Evolutionary conservation across 2,797 vertebrate genomes (phyloP).

Genomic region (Channallabes apus): DNA sequence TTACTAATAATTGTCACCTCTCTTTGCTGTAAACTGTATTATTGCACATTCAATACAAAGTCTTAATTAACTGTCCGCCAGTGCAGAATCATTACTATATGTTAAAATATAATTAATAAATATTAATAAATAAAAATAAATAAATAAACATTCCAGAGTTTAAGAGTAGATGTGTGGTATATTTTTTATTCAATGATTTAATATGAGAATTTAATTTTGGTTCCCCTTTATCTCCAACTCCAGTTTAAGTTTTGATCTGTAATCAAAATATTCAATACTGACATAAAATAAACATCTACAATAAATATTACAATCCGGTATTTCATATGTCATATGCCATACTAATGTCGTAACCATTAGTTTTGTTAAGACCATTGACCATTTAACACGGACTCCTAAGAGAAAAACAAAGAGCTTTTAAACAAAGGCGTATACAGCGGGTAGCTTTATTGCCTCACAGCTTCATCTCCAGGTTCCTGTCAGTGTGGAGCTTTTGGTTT

Average conservation of each 20-base stretch:
- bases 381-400: not conserved
- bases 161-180: not conserved
- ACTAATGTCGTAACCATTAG: not conserved
- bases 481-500: not conserved
- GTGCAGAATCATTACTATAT: not conserved
- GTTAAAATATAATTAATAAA: not conserved
- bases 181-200: not conserved
- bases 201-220: not conserved
- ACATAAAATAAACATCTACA: not conserved
- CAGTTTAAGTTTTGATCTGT: not conserved
- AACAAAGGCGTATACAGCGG: not conserved
- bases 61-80: not conserved
- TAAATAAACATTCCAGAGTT: too few species aligned
- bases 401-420: not conserved
- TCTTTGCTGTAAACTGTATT: not conserved
- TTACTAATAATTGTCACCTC: not conserved
- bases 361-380: not conserved
- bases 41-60: conserved; percentile 1
- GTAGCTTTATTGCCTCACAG: not conserved
- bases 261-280: not conserved
- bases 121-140: too few species aligned
- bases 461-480: not conserved
- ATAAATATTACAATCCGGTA: not conserved
- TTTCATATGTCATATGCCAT: not conserved
- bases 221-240: not conserved